Evolutionary conservation across 2,113 vertebrate species (phyloP), one percentile per base, ranked within the genome.

Genomic region (Hemibagrus wyckioides): DNA sequence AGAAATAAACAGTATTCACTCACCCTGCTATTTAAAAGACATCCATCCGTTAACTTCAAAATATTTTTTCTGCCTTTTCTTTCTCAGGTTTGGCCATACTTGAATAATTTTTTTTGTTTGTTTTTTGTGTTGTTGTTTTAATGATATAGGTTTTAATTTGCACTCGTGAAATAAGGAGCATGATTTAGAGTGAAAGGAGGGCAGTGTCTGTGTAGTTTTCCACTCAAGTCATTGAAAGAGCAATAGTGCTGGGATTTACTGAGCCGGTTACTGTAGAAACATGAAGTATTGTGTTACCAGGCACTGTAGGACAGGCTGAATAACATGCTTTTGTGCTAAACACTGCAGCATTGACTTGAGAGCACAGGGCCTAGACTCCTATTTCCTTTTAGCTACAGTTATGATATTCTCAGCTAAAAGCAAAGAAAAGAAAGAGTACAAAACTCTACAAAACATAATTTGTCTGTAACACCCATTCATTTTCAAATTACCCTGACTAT

Each of bases 231-330:
- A 76, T 41, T 85, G n/a, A 65, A 52, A 11, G 75, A 39, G 39
- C 44, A 44, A 76, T 48, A 56, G 61, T 82, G 52, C 50, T 36
- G 25, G 59, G 14, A 8, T 69, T 69, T 80, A 44, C 56, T 50
- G n/a, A 65, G 52, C 33, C 48, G 75, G 84, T 79, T 85, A 79
- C 84, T 79, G 39, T 85, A 79, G 84, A 63, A 85, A 85, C 84
- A 77, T 61, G 44, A 23, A 52, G 79, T 82, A 6, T 86, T 86
- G 36, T 48, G 79, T 82, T 59, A 73, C 79, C 36, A 57, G 65
- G 63, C 19, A 69, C 50, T 81, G 52, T 17, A 61, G 85, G 48
- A n/a, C 15, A 30, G 50, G 6, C 85, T 73, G 85, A 73, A 54
- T 86, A 57, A 81, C 63, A 54, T 82, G 67, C 79, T 61, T 82